Percentiles rank a stretch among this genome's conserved stretches.
Conservation (phyloP, 2,888 invertebrate genomes). For the Diaprepes abbreviatus region DNA sequence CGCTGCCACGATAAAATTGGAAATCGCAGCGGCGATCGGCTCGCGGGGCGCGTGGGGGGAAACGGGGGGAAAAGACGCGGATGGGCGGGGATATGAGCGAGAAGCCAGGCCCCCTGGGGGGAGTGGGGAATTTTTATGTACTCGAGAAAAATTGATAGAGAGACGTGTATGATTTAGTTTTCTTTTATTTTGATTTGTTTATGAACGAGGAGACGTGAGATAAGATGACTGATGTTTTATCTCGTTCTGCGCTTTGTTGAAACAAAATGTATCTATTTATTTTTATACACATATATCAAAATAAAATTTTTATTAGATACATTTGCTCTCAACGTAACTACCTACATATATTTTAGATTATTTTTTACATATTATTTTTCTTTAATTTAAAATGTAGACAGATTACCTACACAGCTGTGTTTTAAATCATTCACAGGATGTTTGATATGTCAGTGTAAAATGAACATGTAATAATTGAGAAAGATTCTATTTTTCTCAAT, state of each 20-base stretch:
- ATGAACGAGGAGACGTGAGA: constrained; percentile 18
- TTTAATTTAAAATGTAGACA: no score
- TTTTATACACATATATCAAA: background rate
- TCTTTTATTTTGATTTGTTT: constrained; percentile 44
- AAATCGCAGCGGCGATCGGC: constrained; percentile 53
- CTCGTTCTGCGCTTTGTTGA: background rate
- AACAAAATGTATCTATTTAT: background rate
- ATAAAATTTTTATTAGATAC: background rate
- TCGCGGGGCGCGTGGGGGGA: constrained; percentile 37
- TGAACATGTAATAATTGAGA: no score
- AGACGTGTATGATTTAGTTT: constrained; percentile 44
- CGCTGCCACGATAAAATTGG: constrained; percentile 65
- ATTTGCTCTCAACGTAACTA: background rate
- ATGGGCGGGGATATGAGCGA: constrained; percentile 46
- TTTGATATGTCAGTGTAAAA: no score
- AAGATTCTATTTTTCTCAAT: no score
- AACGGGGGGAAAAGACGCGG: constrained; percentile 47
- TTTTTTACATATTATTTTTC: no score
- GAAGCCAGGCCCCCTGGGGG: constrained; percentile 46
- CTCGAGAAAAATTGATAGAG: constrained; percentile 49
- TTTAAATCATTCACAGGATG: no score
- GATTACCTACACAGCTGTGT: no score
- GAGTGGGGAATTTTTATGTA: constrained; percentile 49
- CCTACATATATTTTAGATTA: no score
- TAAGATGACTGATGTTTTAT: constrained; percentile 21